Base-by-base conservation (phyloP, 2,113 vertebrate species). In the Elachura formosa region DNA sequence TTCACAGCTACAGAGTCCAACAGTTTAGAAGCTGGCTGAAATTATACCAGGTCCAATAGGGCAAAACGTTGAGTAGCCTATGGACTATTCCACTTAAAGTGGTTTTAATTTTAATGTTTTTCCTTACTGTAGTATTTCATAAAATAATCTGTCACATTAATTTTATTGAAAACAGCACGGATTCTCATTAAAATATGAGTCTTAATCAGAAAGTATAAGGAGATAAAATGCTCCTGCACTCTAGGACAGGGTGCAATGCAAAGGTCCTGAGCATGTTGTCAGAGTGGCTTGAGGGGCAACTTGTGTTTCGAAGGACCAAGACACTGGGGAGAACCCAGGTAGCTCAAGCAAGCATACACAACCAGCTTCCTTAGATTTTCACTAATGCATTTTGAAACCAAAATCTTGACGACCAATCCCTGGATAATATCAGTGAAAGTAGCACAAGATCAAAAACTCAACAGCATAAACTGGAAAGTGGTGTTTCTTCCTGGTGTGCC, bases 81-180 rank as follows among this genome's bases (percentile, higher is more conserved):
- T 55, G 23, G 41, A 33, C 28, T 66, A 67, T 38, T 74, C 20
- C 12, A 17, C 61, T 85, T 52, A 56, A 82, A 31, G 3, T 13
- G 8, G 1, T 45, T 74, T 40, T 61, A 38, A 52, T 73, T 36
- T 69, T 54, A 54, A 74, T 38, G 14, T 26, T 87, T 66, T 67
- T 45, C 78, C 24, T 33, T n/a, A 73, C 11, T 0, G 25, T 20
- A 59, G 18, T 25, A 54, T n/a, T 86, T 58, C 14, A 52, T 49
- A 64, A 86, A 86, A 38, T 40, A 82, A 14, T 52, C 87, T 2
- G 38, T 45, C 12, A 0, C 20, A 54, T 55, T 76, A 33, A 33
- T 75, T 89, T 81, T 89, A 89, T 85, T 58, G 14, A 79, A 91
- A 90, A n/a, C 25, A 75, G 22, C 9, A 84, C 20, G 22, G 21